Percentiles rank a stretch among this genome's conserved stretches.
These are phyloP conservation scores for Drosophila recens DNA, from an alignment of 2,888 invertebrate species.

Conservation along the genomic window DNA sequence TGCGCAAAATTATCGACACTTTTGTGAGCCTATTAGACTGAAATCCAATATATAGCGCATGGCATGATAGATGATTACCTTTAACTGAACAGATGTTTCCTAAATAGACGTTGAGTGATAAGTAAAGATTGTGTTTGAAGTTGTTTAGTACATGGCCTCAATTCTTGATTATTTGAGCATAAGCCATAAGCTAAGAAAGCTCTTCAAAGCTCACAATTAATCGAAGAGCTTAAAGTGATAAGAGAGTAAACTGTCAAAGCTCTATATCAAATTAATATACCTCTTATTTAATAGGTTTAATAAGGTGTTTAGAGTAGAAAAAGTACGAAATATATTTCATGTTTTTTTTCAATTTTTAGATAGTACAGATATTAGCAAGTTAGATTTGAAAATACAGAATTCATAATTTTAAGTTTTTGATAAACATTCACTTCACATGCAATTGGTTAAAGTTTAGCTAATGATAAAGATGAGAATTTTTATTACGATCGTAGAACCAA, in stretches of 20 bases:
- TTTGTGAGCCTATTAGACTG: slow-evolving; percentile 40
- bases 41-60: slow-evolving; percentile 58
- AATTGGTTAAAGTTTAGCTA: too few species aligned
- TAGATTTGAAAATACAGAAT: too few species aligned
- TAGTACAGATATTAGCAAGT: too few species aligned
- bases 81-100: slow-evolving; percentile 56
- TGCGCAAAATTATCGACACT: slow-evolving; percentile 37
- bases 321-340: not conserved
- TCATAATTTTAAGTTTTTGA: too few species aligned
- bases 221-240: not conserved
- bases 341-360: too few species aligned
- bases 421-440: too few species aligned
- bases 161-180: not conserved
- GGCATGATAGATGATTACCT: slow-evolving; percentile 61
- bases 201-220: not conserved
- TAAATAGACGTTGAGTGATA: not conserved
- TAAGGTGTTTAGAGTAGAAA: not conserved
- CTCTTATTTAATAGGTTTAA: not conserved
- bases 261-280: not conserved
- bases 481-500: too few species aligned
- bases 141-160: not conserved
- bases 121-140: too few species aligned
- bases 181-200: not conserved
- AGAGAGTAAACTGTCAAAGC: not conserved
- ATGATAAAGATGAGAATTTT: too few species aligned